Base-by-base conservation (phyloP, 2,797 vertebrate genomes). In the Uromys caudimaculatus region DNA sequence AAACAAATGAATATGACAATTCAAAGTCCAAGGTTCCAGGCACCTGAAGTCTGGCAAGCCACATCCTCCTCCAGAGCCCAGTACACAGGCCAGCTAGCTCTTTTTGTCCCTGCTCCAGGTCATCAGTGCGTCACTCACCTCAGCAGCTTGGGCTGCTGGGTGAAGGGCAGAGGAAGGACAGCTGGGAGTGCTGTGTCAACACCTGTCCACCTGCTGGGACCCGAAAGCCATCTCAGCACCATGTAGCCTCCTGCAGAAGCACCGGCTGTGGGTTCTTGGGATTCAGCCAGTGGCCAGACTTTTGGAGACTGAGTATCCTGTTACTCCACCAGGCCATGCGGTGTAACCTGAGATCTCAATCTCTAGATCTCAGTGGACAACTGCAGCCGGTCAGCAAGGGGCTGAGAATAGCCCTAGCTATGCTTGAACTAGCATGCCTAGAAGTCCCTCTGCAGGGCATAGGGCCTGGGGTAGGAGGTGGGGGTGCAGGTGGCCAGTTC, bases 121-220 rank as follows among this genome's bases (percentile, higher is more conserved):
- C 47, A 58, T 86, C 83, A 95, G 86, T 0, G 4, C 52, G 69
- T 76, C 4, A 13, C 1, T 84, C 67, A 27, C 44, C 88, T 86
- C 90, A 23, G 91, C 1, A 0, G 91, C 41, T 93, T 29, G 91
- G 83, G 90, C 82, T 82, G 95, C 88, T 88, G 75, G 86, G 94
- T 97, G 93, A 97, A 98, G 97, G 97, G 93, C 91, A 1, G 89
- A 89, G 83, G 76, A 98, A 97, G 97, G 97, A 88, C 76, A 0
- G 83, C 88, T 44, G 60, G 90, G 95, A 97, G 77, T 95, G 97
- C 97, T 97, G 96, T 94, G 96, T 98, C 96, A 96, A 96, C 97
- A 97, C 97, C 97, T 97, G 97, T 95, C 83, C 91, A 97, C 89
- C 96, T 95, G 96, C 86, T 85, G 3, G 90, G 96, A 95, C 60